Evolutionary conservation across 1,140 invertebrate genomes (phyloP).

Genomic region (Drosophila dunni): DNA sequence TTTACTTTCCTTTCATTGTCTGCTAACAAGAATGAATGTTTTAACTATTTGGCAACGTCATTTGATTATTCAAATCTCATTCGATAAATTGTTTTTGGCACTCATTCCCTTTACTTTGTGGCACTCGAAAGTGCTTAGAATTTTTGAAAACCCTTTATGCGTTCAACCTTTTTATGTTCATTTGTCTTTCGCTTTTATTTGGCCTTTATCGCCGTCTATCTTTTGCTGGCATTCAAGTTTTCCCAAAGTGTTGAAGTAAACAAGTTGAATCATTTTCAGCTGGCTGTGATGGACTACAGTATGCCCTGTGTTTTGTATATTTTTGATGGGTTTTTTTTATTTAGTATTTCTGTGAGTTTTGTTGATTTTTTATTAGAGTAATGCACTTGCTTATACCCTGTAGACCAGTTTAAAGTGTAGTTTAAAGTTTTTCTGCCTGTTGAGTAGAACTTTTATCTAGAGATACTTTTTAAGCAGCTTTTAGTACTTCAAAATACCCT

Average conservation of each 20-base stretch:
- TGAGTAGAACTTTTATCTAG: background rate
- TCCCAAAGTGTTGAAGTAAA: slow-evolving; percentile 21
- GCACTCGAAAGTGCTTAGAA: slow-evolving; percentile 27
- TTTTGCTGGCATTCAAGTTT: slow-evolving; percentile 17
- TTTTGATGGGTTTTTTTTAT: background rate
- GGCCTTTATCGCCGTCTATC: slow-evolving; percentile 18
- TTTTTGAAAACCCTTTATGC: slow-evolving; percentile 3
- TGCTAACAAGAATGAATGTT: too few relatives aligned
- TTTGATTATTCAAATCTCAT: slow-evolving; percentile 22
- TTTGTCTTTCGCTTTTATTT: slow-evolving; percentile 16
- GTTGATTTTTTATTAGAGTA: too few relatives aligned
- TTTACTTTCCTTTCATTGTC: too few relatives aligned
- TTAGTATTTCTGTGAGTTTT: too few relatives aligned
- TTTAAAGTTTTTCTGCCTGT: too few relatives aligned
- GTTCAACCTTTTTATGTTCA: slow-evolving; percentile 22
- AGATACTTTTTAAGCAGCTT: background rate
- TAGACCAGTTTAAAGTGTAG: background rate
- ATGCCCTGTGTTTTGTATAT: background rate
- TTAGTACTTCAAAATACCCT: background rate
- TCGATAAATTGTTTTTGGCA: slow-evolving; percentile 18
- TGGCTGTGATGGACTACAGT: background rate
- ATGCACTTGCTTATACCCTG: background rate
- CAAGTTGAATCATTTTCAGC: background rate
- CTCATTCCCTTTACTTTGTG: background rate
- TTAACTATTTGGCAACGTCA: too few relatives aligned